Evolutionary conservation across 2,888 invertebrate species (phyloP).

Genomic region (Sarcophaga rosellei): DNA sequence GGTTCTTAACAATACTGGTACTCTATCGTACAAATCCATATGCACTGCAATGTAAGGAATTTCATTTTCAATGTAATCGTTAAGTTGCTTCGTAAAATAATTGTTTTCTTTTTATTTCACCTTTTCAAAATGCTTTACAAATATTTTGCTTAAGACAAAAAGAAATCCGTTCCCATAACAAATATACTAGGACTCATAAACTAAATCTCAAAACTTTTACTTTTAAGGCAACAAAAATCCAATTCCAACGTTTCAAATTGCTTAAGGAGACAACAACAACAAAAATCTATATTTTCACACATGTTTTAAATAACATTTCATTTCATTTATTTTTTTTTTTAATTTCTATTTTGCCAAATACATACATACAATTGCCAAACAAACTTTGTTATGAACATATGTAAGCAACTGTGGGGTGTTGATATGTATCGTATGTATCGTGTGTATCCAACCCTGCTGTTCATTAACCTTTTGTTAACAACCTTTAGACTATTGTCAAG

Average conservation of each 20-base stretch:
- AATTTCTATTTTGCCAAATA: neutral
- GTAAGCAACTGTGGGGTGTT: neutral
- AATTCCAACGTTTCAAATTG: too few relatives aligned
- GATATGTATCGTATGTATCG: neutral
- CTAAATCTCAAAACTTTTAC: neutral
- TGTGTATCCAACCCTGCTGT: conserved; percentile 47
- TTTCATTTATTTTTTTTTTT: neutral
- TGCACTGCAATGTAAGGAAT: too few relatives aligned
- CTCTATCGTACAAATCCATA: too few relatives aligned
- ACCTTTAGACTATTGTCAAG: conserved; percentile 59
- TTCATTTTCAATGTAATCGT: too few relatives aligned
- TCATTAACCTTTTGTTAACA: conserved; percentile 60
- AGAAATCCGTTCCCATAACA: too few relatives aligned
- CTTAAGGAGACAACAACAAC: too few relatives aligned
- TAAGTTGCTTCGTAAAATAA: too few relatives aligned
- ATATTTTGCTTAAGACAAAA: too few relatives aligned
- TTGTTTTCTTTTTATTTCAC: too few relatives aligned
- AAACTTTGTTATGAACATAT: conserved; percentile 22
- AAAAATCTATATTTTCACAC: conserved; percentile 42
- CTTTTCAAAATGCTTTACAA: too few relatives aligned
- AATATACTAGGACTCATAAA: too few relatives aligned
- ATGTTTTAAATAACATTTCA: conserved; percentile 50
- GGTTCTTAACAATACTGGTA: too few relatives aligned
- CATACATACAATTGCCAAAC: neutral
- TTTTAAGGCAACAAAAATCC: neutral